A percentile compares a stretch with the other conserved stretches of the same genome.
Evolutionary conservation across 2,888 invertebrate genomes (phyloP).

Genomic region (Parthenolecanium corni): DNA sequence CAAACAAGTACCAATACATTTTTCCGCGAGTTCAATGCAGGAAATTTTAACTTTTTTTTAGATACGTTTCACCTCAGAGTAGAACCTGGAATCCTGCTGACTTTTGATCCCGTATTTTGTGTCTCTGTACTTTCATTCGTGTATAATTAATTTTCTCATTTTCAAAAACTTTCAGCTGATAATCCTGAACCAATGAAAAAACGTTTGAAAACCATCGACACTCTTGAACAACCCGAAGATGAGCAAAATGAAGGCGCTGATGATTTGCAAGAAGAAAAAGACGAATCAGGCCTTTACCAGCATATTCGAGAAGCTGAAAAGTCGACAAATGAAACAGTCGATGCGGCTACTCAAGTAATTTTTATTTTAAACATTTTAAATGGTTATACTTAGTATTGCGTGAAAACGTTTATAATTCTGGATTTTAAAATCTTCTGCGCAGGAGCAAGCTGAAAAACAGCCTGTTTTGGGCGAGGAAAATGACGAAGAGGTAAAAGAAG

Average conservation of each 20-base stretch:
- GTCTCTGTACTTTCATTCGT: too few species aligned
- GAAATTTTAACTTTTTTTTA: too few species aligned
- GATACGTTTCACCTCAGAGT: too few species aligned
- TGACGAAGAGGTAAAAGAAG: constrained; percentile 46
- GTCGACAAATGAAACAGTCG: constrained; percentile 42
- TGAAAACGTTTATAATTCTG: neutral
- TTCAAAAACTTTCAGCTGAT: constrained; percentile 43
- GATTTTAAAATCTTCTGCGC: constrained; percentile 34
- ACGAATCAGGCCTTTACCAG: constrained; percentile 56
- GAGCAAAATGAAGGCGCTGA: constrained; percentile 36
- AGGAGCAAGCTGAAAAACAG: constrained; percentile 68
- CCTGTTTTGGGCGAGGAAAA: constrained; percentile 52
- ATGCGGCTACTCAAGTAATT: constrained; percentile 44
- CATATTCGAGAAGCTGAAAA: constrained; percentile 71
- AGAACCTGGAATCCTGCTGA: too few species aligned
- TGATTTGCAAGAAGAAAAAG: constrained; percentile 35
- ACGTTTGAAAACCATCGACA: constrained; percentile 48
- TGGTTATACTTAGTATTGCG: neutral
- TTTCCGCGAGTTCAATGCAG: too few species aligned
- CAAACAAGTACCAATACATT: too few species aligned
- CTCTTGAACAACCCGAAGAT: constrained; percentile 42
- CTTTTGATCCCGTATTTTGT: too few species aligned
- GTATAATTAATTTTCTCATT: too few species aligned
- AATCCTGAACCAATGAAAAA: constrained; percentile 52
- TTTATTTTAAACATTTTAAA: neutral